A percentile compares a stretch with the other conserved stretches of the same genome.
phyloP scores from a whole-genome alignment of 2,888 invertebrate genomes.

The Pseudolycoriella hygida region DNA sequence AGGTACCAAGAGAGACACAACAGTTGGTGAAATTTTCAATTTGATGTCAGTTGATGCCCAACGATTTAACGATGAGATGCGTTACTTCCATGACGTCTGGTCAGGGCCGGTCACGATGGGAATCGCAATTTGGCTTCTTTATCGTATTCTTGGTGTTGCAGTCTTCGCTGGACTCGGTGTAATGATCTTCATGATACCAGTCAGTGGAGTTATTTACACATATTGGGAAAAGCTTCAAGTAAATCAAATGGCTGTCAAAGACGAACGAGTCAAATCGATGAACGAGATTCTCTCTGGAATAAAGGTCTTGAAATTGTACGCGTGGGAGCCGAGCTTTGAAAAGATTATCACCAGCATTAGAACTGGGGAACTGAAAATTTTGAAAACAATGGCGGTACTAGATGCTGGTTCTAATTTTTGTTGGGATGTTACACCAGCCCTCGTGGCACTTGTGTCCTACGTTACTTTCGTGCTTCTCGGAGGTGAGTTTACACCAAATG shows the following conservation, averaged over 20 bases:
- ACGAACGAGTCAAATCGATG: constrained; percentile 31
- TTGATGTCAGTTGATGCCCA: constrained; percentile 21
- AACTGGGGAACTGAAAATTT: constrained; percentile 34
- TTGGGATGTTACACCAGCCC: constrained; percentile 42
- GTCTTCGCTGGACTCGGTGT: constrained; percentile 36
- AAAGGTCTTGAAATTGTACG: constrained; percentile 30
- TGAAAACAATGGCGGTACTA: constrained; percentile 36
- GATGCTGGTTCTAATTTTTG: constrained; percentile 34
- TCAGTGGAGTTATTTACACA: constrained; percentile 26
- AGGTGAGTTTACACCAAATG: constrained; percentile 29
- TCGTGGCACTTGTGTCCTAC: constrained; percentile 28
- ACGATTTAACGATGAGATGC: constrained; percentile 14
- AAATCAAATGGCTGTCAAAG: constrained; percentile 32
- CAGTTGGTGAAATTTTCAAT: constrained; percentile 21
- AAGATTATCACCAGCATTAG: constrained; percentile 36
- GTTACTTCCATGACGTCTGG: constrained; percentile 17
- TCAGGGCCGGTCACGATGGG: constrained; percentile 26
- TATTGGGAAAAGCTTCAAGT: constrained; percentile 19
- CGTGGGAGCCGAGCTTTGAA: constrained; percentile 41
- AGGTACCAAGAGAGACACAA: constrained; percentile 15
- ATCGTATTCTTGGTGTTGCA: constrained; percentile 17
- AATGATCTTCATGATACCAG: constrained; percentile 34
- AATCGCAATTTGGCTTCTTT: constrained; percentile 21
- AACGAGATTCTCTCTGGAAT: constrained; percentile 33
- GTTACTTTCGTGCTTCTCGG: constrained; percentile 25